These are phyloP conservation scores for Chanos chanos DNA, from an alignment of 2,797 vertebrate species.

Conservation along the genomic window DNA sequence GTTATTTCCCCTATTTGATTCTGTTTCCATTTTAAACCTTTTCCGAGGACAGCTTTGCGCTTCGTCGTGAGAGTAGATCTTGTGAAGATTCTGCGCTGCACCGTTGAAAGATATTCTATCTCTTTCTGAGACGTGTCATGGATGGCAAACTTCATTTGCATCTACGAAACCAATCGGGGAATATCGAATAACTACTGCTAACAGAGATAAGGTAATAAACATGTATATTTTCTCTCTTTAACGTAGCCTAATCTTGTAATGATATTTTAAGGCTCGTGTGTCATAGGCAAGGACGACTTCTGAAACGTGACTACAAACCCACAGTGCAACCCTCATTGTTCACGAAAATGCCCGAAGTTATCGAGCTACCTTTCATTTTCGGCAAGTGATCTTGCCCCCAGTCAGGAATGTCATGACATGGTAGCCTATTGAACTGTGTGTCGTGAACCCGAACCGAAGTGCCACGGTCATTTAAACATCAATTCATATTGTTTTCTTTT, in stretches of 20 bases:
- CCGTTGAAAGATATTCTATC: slow-evolving; percentile 59
- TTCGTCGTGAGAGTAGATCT: slow-evolving; percentile 61
- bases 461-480: slow-evolving; percentile 13
- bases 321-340: no score
- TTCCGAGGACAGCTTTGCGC: slow-evolving; percentile 58
- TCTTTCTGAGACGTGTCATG: slow-evolving; percentile 74
- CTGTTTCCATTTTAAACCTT: slow-evolving; percentile 27
- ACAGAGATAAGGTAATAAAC: slow-evolving; percentile 75
- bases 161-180: slow-evolving; percentile 72
- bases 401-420: slow-evolving; percentile 9
- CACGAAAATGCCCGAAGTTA: slow-evolving; percentile 22
- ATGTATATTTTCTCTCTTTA: slow-evolving; percentile 9
- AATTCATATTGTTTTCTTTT: slow-evolving; percentile 12
- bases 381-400: slow-evolving; percentile 15
- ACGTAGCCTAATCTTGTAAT: neutral
- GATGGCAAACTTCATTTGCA: slow-evolving; percentile 79
- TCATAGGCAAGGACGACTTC: no score
- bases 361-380: slow-evolving; percentile 2
- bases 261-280: no score
- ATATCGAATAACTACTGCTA: slow-evolving; percentile 78
- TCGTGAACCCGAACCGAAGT: slow-evolving; percentile 43
- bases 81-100: slow-evolving; percentile 59
- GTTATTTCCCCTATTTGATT: slow-evolving; percentile 11
- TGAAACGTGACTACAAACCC: no score
- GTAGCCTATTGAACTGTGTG: slow-evolving; percentile 26